Evolutionary conservation across 2,113 vertebrate genomes (phyloP), one percentile per base, ranked within the genome.

Genomic region (Oncorhynchus clarkii): DNA sequence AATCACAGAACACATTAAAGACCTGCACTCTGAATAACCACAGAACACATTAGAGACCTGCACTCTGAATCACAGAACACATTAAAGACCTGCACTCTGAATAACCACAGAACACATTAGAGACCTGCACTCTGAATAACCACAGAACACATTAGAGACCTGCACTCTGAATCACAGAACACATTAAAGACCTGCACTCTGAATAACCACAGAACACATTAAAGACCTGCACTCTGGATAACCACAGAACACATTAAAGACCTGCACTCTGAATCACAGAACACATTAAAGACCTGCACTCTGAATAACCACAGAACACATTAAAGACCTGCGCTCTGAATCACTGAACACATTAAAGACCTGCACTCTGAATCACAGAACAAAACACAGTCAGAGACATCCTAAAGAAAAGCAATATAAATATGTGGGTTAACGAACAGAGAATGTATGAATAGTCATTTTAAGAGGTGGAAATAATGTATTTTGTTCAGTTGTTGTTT

Each of bases 31-130:
- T 26, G 26, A 81, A 20, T 9, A 24, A 24, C 22, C n/a, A 65
- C 62, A 26, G 20, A 22, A 78, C 75, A 45, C 67, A 69, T n/a
- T 91, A 91, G 3, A 91, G 91, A 90, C 89, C 86, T 90, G 84
- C 83, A 84, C 88, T 86, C 71, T 78, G 80, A 88, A 70, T 20
- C 89, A 89, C 64, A 92, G n/a, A 24, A 78, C 77, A 48, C 67
- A 70, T 22, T 90, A 91, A 29, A 91, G 91, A 90, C 90, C 86
- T 90, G 84, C 82, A 89, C 86, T 81, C 89, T 90, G 82, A 88
- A 88, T 81, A 81, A n/a, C 0, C 22, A 65, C 64, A 26, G n/a
- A 24, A 78, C 75, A 48, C 67, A 69, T 22, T 91, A 91, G 5
- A 91, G 91, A 89, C 90, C 86, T 90, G 84, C 82, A 84, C 88